Evolutionary conservation across 1,140 invertebrate genomes (phyloP).

Genomic region (Euwallacea fornicatus): DNA sequence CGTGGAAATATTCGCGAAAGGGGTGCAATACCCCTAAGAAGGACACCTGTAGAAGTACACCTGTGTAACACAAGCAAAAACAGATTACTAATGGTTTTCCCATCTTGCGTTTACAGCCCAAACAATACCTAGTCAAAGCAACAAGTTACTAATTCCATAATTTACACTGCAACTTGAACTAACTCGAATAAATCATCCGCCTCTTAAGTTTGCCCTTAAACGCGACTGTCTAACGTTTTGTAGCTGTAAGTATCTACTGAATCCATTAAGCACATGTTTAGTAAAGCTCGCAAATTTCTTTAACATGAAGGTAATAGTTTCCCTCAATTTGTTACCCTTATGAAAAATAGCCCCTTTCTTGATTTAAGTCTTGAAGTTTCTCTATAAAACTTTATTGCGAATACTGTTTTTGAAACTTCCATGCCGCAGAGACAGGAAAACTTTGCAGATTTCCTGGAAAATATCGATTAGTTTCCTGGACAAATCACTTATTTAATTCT

Average conservation of each 20-base stretch:
- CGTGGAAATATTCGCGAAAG: too few relatives aligned
- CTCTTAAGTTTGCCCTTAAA: background rate
- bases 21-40: too few relatives aligned
- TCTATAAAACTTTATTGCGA: slow-evolving; percentile 1
- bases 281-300: background rate
- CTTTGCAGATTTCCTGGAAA: background rate
- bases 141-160: background rate
- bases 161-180: background rate
- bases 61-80: too few relatives aligned
- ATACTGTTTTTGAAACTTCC: background rate
- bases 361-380: background rate
- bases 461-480: background rate
- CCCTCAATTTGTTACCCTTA: too few relatives aligned
- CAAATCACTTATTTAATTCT: background rate
- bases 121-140: too few relatives aligned
- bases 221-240: background rate
- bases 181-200: background rate
- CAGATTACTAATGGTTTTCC: too few relatives aligned
- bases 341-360: background rate
- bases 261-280: background rate
- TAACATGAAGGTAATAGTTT: too few relatives aligned
- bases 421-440: background rate
- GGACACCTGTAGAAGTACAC: too few relatives aligned
- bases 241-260: background rate
- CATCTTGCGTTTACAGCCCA: too few relatives aligned